Evolutionary conservation across 2,888 invertebrate species (phyloP).

Genomic region (Acronicta leporina): DNA sequence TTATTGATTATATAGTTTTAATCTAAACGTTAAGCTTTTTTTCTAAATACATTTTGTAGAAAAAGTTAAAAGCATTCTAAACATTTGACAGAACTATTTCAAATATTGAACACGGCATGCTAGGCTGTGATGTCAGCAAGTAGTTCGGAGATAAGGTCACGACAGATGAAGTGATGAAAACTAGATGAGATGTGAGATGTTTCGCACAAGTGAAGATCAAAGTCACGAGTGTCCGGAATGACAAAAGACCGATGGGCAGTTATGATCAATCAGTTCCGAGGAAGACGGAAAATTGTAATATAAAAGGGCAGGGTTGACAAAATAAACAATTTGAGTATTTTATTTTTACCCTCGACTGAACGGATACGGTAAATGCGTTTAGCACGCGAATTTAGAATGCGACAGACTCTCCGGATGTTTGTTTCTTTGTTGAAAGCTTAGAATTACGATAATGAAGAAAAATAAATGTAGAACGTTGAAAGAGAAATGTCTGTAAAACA

Average conservation of each 20-base stretch:
- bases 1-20: too few relatives aligned
- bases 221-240: conserved; percentile 21
- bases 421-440: too few relatives aligned
- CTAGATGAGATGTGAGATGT: conserved; percentile 29
- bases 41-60: too few relatives aligned
- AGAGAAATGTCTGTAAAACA: not conserved
- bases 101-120: conserved; percentile 2
- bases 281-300: not conserved
- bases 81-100: not conserved
- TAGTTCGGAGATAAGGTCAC: conserved; percentile 15
- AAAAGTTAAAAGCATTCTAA: not conserved
- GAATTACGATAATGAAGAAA: too few relatives aligned
- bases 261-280: conserved; percentile 15
- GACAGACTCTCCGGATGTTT: too few relatives aligned
- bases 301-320: not conserved
- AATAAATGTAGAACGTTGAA: not conserved
- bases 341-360: too few relatives aligned
- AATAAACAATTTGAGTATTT: not conserved
- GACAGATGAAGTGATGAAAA: conserved; percentile 46
- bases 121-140: conserved; percentile 18
- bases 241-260: conserved; percentile 7
- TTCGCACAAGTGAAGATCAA: conserved; percentile 45
- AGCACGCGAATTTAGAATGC: too few relatives aligned
- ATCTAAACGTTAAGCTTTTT: too few relatives aligned
- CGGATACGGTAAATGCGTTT: too few relatives aligned